Base-by-base conservation (phyloP, 2,888 invertebrate genomes). In the Pseudococcus longispinus region DNA sequence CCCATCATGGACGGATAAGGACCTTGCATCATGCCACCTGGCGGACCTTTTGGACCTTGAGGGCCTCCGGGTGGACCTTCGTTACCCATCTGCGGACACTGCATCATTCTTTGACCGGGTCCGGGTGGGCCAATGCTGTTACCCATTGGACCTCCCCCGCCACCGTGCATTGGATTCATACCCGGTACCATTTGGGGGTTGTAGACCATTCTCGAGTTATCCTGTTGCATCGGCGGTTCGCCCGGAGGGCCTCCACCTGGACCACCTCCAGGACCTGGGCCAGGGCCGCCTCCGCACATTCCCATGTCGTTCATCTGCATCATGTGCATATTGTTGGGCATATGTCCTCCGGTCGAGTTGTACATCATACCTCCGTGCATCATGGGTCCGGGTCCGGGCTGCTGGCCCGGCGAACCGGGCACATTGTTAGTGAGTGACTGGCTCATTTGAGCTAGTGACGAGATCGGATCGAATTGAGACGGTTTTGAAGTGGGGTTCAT, bases 381-480 rank as follows among this genome's bases (percentile, higher is more conserved):
- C 80, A 80, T 84, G 1, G 29, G 29, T 18, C 87, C 88, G 60
- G n/a, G n/a, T 23, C 87, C 88, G 51, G 92, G 92, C 88, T 93
- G 93, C 3, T 93, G 93, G 84, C 93, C 92, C 88, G 93, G 91
- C 20, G 93, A 85, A 89, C 93, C 93, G 20, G 93, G 92, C 85
- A 93, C 93, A 90, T 95, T 95, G 90, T 95, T 96, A 18, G 97
- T 96, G 88, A 97, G 91, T 90, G 97, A 96, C 90, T 97, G 97
- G 88, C 96, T 96, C 97, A 97, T 97, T 91, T 97, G 97, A 87
- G 97, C 97, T 90, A 97, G 92, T 11, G 97, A 97, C 85, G 97
- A 96, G 89, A 97, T 97, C 0, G 97, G 97, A 92, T 97, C 97
- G 91, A 97, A 97, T 90, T 94, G 96, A 90, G 93, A 91, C 87